Evolutionary conservation across 2,113 vertebrate species (phyloP), one percentile per base, ranked within the genome.

Genomic region (Picathartes gymnocephalus): DNA sequence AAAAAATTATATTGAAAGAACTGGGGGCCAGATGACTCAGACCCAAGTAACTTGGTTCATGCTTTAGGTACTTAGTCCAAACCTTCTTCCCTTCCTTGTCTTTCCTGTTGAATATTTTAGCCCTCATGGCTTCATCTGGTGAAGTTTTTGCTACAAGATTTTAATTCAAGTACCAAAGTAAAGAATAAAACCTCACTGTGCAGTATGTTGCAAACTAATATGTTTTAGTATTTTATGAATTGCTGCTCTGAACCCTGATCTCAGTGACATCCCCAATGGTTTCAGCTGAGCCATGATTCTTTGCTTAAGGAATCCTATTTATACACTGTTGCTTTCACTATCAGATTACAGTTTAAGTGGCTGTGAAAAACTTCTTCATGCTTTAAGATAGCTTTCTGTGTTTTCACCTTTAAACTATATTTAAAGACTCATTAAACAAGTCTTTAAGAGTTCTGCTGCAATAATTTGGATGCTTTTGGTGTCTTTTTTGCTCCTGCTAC

Each of bases 71-170:
- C 66, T 60, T 24, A 76, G 17, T 31, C 17, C 3, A 54, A 69
- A 79, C 1, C 6, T 76, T 69, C 31, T 31, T 60, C 14, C 31
- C 11, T 50, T 66, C 25, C 24, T 64, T 76, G 6, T 31, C 42
- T 76, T 65, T 69, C 15, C 45, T 53, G 16, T 27, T 56, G 37
- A 74, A 5, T 58, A 21, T 60, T 61, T 73, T n/a, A 60, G n/a
- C 15, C 15, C 22, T 82, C 0, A 0, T 61, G 25, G 7, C 31
- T 58, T 80, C 25, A 28, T 37, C 8, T 61, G 31, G 6, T 69
- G 9, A 80, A 65, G 5, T 33, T 33, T 81, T 82, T 73, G 45
- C 20, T 5, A n/a, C 13, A 76, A 64, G 18, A 31, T 48, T 65
- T 42, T 5, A 68, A 42, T 44, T 37, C 7, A 50, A 33, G 5